Evolutionary conservation across 2,113 vertebrate species (phyloP).

Genomic region (Vireo altiloquus): DNA sequence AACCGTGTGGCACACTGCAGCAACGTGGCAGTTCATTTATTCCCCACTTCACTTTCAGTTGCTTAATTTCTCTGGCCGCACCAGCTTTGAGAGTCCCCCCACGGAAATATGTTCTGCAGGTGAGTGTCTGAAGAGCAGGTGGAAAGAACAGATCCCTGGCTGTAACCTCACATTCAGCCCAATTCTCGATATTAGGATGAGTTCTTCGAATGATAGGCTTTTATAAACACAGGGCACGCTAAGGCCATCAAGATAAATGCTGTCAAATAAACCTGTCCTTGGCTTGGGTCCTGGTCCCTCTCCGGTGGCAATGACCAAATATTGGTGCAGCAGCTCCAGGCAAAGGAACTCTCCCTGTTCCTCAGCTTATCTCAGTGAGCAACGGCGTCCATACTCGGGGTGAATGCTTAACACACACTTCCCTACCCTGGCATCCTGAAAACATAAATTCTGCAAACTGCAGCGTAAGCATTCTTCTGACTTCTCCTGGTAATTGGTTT

Average conservation of each 20-base stretch:
- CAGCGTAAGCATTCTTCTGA: slow-evolving; percentile 24
- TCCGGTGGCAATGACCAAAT: neutral
- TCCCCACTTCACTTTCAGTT: neutral
- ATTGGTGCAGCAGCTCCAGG: neutral
- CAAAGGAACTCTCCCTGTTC: neutral
- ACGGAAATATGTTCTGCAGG: fast-evolving
- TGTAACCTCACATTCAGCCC: neutral
- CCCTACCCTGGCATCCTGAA: neutral
- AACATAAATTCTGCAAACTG: slow-evolving; percentile 34
- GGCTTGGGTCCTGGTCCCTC: neutral
- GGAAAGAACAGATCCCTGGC: neutral
- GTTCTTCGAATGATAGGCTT: neutral
- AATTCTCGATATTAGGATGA: neutral
- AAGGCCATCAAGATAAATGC: neutral
- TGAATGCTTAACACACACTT: neutral
- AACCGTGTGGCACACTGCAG: neutral
- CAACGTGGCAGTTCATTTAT: fast-evolving
- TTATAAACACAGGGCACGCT: neutral
- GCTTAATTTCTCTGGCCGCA: neutral
- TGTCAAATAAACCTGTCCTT: neutral
- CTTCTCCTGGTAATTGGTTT: slow-evolving; percentile 61
- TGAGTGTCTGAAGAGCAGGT: neutral
- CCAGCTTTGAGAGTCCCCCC: neutral
- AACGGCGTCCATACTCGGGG: fast-evolving
- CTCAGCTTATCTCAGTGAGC: neutral